Evolutionary conservation across 2,113 vertebrate species (phyloP).

Genomic region (Channa maculata): DNA sequence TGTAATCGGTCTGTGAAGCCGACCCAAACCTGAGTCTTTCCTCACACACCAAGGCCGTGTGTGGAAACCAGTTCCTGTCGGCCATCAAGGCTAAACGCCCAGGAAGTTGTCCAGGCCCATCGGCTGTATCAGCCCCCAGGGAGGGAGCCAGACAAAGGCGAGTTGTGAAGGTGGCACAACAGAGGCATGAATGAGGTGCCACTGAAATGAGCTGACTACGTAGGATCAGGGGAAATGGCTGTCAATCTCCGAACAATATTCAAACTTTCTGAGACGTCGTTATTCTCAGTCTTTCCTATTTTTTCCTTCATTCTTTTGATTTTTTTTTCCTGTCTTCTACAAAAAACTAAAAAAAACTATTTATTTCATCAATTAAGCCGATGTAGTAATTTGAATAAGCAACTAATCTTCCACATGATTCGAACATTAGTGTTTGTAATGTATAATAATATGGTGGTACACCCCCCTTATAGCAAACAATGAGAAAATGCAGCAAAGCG

Average conservation of each 20-base stretch:
- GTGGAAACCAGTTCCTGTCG: slow-evolving; percentile 49
- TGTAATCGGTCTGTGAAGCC: slow-evolving; percentile 22
- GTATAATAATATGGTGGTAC: background rate
- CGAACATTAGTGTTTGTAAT: no score
- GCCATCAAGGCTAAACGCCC: slow-evolving; percentile 54
- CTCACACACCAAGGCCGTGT: slow-evolving; percentile 22
- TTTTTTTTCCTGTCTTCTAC: no score
- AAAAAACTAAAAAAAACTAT: no score
- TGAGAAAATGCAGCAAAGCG: slow-evolving; percentile 12
- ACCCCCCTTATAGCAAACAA: background rate
- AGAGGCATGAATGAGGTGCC: slow-evolving; percentile 51
- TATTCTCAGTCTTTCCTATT: slow-evolving; percentile 11
- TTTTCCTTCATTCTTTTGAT: background rate
- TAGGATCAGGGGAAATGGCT: slow-evolving; percentile 34
- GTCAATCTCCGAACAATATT: slow-evolving; percentile 44
- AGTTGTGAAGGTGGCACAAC: slow-evolving; percentile 40
- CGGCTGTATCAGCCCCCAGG: slow-evolving; percentile 46
- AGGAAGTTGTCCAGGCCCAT: slow-evolving; percentile 49
- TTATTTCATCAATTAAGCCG: slow-evolving; percentile 22
- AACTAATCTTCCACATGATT: background rate
- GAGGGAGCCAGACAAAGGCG: slow-evolving; percentile 45
- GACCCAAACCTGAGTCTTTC: slow-evolving; percentile 22
- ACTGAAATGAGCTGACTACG: slow-evolving; percentile 37
- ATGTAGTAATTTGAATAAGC: slow-evolving; percentile 12
- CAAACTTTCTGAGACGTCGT: slow-evolving; percentile 16